Evolutionary conservation across 2,797 vertebrate genomes (phyloP).

Genomic region (Peromyscus eremicus): DNA sequence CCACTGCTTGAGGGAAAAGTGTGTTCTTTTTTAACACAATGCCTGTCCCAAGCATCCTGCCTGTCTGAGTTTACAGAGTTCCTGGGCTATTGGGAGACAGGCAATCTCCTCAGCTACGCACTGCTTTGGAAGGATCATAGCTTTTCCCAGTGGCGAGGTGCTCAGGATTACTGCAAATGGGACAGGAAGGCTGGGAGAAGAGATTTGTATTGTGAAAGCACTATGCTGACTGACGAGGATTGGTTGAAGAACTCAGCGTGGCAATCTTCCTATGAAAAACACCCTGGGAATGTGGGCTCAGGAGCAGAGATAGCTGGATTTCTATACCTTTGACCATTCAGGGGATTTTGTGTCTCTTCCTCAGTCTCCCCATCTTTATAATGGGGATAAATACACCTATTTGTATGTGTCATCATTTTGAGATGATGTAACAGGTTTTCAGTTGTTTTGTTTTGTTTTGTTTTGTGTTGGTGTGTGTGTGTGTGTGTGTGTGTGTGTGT

Average conservation of each 20-base stretch:
- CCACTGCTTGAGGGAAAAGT: not conserved
- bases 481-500: too few relatives aligned
- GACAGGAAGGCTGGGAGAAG: not conserved
- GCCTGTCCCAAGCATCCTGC: not conserved
- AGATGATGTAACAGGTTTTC: not conserved
- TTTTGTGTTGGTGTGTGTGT: too few relatives aligned
- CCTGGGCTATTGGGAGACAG: not conserved
- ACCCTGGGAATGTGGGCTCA: accelerated
- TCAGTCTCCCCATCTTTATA: not conserved
- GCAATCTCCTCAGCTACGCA: not conserved
- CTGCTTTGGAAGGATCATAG: not conserved
- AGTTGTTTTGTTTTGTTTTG: too few relatives aligned
- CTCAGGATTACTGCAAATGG: not conserved
- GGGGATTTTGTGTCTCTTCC: not conserved
- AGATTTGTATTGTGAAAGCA: not conserved
- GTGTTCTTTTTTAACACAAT: not conserved
- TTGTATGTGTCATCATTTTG: not conserved
- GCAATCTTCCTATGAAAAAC: too few relatives aligned
- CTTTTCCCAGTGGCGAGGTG: not conserved
- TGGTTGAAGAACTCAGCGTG: not conserved
- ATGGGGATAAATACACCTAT: not conserved
- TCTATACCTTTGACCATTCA: not conserved
- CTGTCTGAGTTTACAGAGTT: not conserved
- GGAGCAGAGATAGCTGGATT: not conserved
- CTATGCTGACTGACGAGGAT: not conserved